Evolutionary conservation across 2,888 invertebrate species (phyloP).

Genomic region (Polylopha cassiicola): DNA sequence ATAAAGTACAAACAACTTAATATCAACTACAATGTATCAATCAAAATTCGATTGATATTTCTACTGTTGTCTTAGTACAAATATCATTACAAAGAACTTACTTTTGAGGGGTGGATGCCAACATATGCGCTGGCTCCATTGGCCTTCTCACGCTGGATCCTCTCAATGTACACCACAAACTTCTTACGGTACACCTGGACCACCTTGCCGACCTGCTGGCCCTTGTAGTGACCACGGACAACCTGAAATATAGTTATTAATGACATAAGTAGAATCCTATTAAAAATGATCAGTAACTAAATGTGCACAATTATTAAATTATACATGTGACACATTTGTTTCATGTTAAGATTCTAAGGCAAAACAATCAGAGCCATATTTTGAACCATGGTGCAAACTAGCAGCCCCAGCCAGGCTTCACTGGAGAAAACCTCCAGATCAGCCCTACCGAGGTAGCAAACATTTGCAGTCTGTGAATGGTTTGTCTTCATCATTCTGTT

Average conservation of each 20-base stretch:
- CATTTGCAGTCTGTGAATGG: constrained; percentile 77
- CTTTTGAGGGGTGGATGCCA: constrained; percentile 99
- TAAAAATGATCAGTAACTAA: too few species aligned
- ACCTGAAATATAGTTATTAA: constrained; percentile 87
- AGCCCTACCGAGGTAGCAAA: constrained; percentile 42
- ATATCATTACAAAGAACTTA: constrained; percentile 43
- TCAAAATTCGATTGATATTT: too few species aligned
- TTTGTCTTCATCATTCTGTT: constrained; percentile 73
- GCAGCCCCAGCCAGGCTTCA: constrained; percentile 39
- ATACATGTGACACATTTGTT: not conserved
- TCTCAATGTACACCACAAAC: constrained; percentile 98
- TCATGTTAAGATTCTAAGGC: constrained; percentile 26
- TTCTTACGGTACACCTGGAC: constrained; percentile 99
- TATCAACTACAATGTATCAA: too few species aligned
- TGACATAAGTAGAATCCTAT: too few species aligned
- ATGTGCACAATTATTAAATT: not conserved
- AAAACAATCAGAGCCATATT: constrained; percentile 71
- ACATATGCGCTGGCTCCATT: constrained; percentile 99
- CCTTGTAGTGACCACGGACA: constrained; percentile 98
- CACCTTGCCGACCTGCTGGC: constrained; percentile 99
- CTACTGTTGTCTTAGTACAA: not conserved
- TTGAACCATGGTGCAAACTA: constrained; percentile 70
- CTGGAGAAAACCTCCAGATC: constrained; percentile 68
- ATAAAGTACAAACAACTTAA: not conserved
- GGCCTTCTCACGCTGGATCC: constrained; percentile 99